Evolutionary conservation across 2,797 vertebrate species (phyloP).

Genomic region (Diplodus sargus): DNA sequence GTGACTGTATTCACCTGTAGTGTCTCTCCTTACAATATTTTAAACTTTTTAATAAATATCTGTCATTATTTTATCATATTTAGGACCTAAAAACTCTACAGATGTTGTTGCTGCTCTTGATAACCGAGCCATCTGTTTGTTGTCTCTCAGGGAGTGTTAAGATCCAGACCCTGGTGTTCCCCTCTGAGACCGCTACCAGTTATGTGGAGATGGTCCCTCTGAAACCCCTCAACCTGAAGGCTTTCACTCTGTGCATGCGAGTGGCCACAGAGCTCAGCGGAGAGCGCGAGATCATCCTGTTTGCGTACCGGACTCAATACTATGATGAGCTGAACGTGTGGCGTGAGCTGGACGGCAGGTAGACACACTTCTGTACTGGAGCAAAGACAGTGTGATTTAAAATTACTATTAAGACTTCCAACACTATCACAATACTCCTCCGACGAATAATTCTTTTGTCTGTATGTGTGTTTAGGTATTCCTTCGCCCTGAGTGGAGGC

Average conservation of each 20-base stretch:
- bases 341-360: conserved; percentile 60
- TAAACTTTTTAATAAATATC: no score
- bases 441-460: no score
- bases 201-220: conserved; percentile 58
- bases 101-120: no score
- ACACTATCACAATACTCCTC: no score
- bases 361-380: background rate
- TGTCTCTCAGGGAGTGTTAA: conserved; percentile 16
- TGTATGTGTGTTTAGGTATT: conserved; percentile 31
- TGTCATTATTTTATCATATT: no score
- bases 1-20: no score
- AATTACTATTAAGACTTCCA: no score
- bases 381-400: no score
- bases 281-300: conserved; percentile 62
- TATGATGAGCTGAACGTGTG: conserved; percentile 67
- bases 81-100: no score
- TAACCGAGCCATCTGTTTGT: no score
- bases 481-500: conserved; percentile 27
- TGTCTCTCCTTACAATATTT: no score
- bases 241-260: conserved; percentile 76
- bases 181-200: background rate
- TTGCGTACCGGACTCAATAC: conserved; percentile 44
- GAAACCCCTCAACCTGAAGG: conserved; percentile 40
- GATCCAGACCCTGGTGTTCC: conserved; percentile 58
- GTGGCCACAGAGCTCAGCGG: conserved; percentile 64